Evolutionary conservation across 2,113 vertebrate species (phyloP), one percentile per base, ranked within the genome.

Genomic region (Alligator sinensis): DNA sequence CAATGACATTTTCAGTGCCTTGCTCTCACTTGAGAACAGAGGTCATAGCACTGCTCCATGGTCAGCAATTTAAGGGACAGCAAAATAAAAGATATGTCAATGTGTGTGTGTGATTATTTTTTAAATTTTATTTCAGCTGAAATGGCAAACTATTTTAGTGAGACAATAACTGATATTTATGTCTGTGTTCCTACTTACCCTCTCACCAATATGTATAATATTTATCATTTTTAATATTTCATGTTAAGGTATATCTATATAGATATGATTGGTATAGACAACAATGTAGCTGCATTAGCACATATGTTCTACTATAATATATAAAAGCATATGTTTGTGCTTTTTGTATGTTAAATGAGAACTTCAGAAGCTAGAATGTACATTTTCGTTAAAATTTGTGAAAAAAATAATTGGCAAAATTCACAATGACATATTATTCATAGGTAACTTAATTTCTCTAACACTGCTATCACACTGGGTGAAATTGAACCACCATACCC

Each of bases 51-150:
- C 5, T 92, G 47, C 66, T 68, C 95, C 86, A 74, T 94, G 81
- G 84, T 93, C 92, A 92, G 78, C 68, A 94, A 84, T 94, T 96
- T 96, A 82, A 68, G 47, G 38, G 66, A 55, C 2, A 94, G 89
- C 9, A 93, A 94, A 91, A 90, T 90, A 96, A 93, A 91, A 89
- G 84, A 94, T 85, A 9, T 88, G 68, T 90, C 82, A 63, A 88
- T 93, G 91, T 91, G 17, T 75, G 55, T 75, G 86, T 59, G 4
- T 11, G 0, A 13, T 91, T 82, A 13, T 64, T 75, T 86, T 82
- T 64, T 76, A 17, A 47, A 47, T 6, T 66, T 84, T 95, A n/a
- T 84, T 95, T 86, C 88, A 86, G 28, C 70, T 19, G 59, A 81
- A 61, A 16, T 77, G 21, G 38, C 7, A 82, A 11, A n/a, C 3